phyloP scores from a whole-genome alignment of 2,113 vertebrate species.

The Sinocyclocheilus anophthalmus region DNA sequence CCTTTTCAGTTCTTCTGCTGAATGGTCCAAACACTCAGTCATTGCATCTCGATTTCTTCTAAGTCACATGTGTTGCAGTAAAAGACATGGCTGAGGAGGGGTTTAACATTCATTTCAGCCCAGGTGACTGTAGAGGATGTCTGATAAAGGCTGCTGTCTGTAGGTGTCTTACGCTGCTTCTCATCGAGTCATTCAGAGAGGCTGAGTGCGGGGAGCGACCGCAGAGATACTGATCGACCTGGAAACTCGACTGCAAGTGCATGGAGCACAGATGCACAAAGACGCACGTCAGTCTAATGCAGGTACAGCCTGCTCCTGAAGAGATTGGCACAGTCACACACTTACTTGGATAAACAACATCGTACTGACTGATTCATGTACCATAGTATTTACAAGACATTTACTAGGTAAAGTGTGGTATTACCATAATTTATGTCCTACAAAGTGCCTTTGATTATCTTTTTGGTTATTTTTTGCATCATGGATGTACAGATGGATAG shows the following conservation, averaged over 20 bases:
- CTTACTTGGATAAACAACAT: neutral
- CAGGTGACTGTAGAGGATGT: conserved; percentile 39
- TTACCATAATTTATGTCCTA: neutral
- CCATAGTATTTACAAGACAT: neutral
- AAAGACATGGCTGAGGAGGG: conserved; percentile 52
- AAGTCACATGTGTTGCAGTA: conserved; percentile 64
- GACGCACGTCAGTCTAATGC: neutral
- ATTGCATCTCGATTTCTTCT: conserved; percentile 60
- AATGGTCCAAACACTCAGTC: conserved; percentile 33
- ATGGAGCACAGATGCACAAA: neutral
- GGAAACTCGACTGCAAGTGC: neutral
- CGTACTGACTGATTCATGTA: neutral
- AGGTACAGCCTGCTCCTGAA: neutral
- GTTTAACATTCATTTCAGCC: conserved; percentile 44
- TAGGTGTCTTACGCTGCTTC: conserved; percentile 53
- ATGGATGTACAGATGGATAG: no score
- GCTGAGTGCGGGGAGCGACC: neutral
- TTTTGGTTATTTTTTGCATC: neutral
- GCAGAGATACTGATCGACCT: neutral
- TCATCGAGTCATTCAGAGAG: conserved; percentile 51
- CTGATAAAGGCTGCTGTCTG: neutral
- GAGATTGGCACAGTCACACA: neutral
- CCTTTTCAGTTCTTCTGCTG: conserved; percentile 15
- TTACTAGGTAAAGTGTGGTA: neutral
- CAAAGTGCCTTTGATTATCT: neutral